Percentiles rank a stretch among this genome's conserved stretches.
Evolutionary conservation across 2,888 invertebrate genomes (phyloP).

Genomic region (Allygus modestus): DNA sequence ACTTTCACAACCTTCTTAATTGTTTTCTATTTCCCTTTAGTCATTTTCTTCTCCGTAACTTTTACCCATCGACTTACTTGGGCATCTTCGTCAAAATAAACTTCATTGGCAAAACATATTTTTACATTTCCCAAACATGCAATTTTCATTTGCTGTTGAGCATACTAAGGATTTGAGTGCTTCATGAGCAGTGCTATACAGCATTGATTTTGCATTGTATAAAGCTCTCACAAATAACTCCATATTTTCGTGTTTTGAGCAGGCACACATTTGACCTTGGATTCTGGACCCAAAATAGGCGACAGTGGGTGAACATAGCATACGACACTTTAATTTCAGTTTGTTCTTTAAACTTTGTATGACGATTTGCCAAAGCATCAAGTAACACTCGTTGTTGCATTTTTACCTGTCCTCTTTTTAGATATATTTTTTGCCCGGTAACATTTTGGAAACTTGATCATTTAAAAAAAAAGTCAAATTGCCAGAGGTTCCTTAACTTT

Average conservation of each 20-base stretch:
- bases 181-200: constrained; percentile 13
- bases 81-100: not conserved
- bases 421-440: constrained; percentile 12
- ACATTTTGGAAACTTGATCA: constrained; percentile 25
- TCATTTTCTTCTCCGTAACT: constrained; percentile 11
- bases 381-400: constrained; percentile 27
- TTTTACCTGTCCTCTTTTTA: constrained; percentile 13
- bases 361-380: constrained; percentile 1
- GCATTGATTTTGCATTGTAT: not conserved
- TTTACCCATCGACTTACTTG: not conserved
- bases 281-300: constrained; percentile 16
- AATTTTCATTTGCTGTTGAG: constrained; percentile 26
- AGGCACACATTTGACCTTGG: not conserved
- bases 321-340: not conserved
- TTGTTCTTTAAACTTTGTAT: not conserved
- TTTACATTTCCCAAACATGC: constrained; percentile 24
- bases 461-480: constrained; percentile 1
- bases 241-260: constrained; percentile 28
- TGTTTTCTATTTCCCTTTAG: constrained; percentile 9
- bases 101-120: constrained; percentile 7
- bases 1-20: constrained; percentile 29
- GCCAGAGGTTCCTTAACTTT: constrained; percentile 13
- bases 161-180: constrained; percentile 3
- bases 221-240: not conserved
- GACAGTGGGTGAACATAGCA: not conserved